These are phyloP conservation scores for Bothrops jararaca DNA, from an alignment of 2,113 vertebrate genomes.

Conservation along the genomic window DNA sequence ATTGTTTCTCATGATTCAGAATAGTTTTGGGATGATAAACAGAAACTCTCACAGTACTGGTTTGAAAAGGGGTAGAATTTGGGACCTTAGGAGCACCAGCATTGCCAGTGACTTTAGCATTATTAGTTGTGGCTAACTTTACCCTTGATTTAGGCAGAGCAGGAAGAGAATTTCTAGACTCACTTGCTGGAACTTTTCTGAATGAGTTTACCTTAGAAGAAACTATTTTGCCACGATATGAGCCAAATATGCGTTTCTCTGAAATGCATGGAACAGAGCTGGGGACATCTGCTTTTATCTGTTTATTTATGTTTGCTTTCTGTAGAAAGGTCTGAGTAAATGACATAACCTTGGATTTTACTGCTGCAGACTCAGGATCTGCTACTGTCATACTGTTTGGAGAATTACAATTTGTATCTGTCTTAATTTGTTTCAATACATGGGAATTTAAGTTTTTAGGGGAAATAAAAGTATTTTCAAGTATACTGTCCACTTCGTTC, in stretches of 20 bases:
- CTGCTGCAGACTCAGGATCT: constrained; percentile 40
- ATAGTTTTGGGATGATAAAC: constrained; percentile 6
- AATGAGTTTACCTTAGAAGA: constrained; percentile 90
- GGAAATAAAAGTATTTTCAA: constrained; percentile 29
- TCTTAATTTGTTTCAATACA: constrained; percentile 29
- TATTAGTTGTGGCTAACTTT: constrained; percentile 18
- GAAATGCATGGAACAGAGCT: constrained; percentile 37
- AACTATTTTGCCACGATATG: constrained; percentile 84
- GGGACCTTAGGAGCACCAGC: constrained; percentile 40
- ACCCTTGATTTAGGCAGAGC: constrained; percentile 34
- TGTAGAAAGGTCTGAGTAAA: constrained; percentile 70
- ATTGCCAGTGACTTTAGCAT: constrained; percentile 28
- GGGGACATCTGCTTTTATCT: constrained; percentile 61
- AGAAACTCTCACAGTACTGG: constrained; percentile 57
- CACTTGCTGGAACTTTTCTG: constrained; percentile 68
- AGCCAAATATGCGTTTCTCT: constrained; percentile 77
- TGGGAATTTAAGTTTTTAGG: constrained; percentile 46
- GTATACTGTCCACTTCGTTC: constrained; percentile 23
- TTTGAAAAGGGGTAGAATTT: constrained; percentile 39
- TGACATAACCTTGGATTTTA: constrained; percentile 50
- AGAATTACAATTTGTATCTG: constrained; percentile 22
- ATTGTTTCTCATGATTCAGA: constrained; percentile 32
- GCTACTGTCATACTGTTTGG: constrained; percentile 19
- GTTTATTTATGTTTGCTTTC: constrained; percentile 63
- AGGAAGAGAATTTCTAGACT: constrained; percentile 21